Conservation (phyloP, 1,140 invertebrate species). For the Ruditapes philippinarum region DNA sequence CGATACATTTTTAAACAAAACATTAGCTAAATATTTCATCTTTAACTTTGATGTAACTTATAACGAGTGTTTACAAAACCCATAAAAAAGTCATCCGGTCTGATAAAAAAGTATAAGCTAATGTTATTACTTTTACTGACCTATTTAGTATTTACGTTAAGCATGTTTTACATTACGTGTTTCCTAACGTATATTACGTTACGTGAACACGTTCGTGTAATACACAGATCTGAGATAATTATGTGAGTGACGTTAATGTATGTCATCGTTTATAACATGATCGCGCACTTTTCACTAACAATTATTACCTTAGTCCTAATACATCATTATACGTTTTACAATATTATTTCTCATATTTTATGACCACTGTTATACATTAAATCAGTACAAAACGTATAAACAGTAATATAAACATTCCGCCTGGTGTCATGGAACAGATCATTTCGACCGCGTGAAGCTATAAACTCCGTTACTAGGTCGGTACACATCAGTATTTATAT, state of each 20-base stretch:
- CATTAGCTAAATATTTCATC: too few relatives aligned
- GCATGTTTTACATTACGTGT: background rate
- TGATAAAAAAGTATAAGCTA: too few relatives aligned
- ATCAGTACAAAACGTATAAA: slow-evolving; percentile 10
- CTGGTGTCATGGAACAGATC: slow-evolving; percentile 9
- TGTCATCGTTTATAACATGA: slow-evolving; percentile 4
- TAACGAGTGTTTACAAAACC: too few relatives aligned
- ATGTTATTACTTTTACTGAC: too few relatives aligned
- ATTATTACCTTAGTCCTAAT: background rate
- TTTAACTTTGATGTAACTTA: too few relatives aligned
- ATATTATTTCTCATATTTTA: background rate
- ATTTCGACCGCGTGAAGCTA: slow-evolving; percentile 10
- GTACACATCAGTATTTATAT: background rate
- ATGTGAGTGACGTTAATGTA: background rate
- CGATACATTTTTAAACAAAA: too few relatives aligned
- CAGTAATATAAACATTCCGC: slow-evolving; percentile 8
- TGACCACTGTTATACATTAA: background rate
- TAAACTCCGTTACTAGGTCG: background rate
- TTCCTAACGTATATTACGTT: background rate
- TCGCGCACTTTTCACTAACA: background rate
- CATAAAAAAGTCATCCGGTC: too few relatives aligned
- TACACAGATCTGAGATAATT: background rate
- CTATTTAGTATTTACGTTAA: too few relatives aligned
- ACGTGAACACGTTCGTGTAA: background rate
- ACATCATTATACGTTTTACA: background rate